Evolutionary conservation across 2,113 vertebrate genomes (phyloP).

Genomic region (Speoplatyrhinus poulsoni): DNA sequence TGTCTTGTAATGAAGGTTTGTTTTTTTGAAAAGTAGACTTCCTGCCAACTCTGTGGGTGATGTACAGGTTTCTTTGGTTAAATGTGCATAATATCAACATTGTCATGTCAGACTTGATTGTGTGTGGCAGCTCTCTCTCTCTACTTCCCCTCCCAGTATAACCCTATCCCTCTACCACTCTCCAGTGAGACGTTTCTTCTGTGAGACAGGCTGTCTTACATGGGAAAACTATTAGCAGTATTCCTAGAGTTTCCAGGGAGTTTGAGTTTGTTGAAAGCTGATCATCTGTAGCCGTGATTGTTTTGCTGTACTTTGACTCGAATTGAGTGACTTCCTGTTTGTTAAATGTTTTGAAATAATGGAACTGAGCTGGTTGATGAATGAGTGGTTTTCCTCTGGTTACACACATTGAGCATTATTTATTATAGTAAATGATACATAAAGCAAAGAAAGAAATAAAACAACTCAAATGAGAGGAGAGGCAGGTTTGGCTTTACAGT

Average conservation of each 20-base stretch:
- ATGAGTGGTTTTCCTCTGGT: conserved; percentile 28
- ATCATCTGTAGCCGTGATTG: conserved; percentile 34
- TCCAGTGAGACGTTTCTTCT: conserved; percentile 52
- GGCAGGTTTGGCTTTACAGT: conserved; percentile 16
- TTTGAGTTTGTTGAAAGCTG: conserved; percentile 34
- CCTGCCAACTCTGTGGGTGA: conserved; percentile 23
- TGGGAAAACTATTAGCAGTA: conserved; percentile 36
- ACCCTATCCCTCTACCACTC: conserved; percentile 36
- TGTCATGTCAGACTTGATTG: conserved; percentile 48
- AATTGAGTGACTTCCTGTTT: conserved; percentile 32
- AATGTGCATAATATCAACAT: conserved; percentile 28
- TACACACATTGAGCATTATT: background rate
- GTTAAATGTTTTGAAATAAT: conserved; percentile 58
- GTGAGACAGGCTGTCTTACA: conserved; percentile 25
- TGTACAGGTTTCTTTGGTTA: conserved; percentile 20
- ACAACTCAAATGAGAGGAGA: conserved; percentile 26
- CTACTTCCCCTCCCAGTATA: conserved; percentile 43
- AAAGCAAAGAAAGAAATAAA: too few species aligned
- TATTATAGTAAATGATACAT: too few species aligned
- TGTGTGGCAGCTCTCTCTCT: conserved; percentile 56
- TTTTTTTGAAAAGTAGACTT: conserved; percentile 54
- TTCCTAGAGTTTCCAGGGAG: conserved; percentile 24
- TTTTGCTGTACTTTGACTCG: conserved; percentile 34
- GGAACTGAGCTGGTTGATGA: conserved; percentile 26
- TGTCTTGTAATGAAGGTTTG: conserved; percentile 40